Evolutionary conservation across 30 jellyfish, hydroid and myxozoan genomes (phyloP).

Genomic region (Cassiopea xamachana): DNA sequence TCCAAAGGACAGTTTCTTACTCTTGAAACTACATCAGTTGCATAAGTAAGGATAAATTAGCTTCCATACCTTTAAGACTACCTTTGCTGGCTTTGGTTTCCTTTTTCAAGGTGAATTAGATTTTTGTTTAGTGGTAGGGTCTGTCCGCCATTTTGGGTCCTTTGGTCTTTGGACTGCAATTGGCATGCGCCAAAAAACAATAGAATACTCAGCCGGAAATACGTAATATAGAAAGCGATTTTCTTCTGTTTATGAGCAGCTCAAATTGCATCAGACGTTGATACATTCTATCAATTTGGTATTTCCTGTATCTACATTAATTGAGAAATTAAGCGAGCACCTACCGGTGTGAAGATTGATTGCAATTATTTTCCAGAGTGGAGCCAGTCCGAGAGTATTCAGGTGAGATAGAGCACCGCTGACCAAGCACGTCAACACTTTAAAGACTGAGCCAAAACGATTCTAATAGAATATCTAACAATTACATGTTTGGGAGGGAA

Average conservation of each 20-base stretch:
- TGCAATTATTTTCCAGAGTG: too few relatives aligned
- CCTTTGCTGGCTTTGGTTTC: not conserved
- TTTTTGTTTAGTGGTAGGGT: constrained; percentile 6
- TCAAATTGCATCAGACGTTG: not conserved
- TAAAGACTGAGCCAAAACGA: too few relatives aligned
- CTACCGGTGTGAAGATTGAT: too few relatives aligned
- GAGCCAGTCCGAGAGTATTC: too few relatives aligned
- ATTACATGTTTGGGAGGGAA: too few relatives aligned
- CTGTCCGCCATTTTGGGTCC: constrained; percentile 77
- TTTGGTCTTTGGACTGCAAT: constrained; percentile 27
- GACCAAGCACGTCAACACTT: too few relatives aligned
- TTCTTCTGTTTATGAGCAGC: constrained; percentile 19
- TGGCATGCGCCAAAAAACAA: constrained; percentile 58
- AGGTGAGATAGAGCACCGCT: too few relatives aligned
- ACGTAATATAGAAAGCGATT: not conserved
- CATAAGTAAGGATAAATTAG: not conserved
- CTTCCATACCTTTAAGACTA: constrained; percentile 4
- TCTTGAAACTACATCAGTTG: not conserved
- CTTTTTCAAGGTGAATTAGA: not conserved
- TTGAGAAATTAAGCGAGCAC: too few relatives aligned
- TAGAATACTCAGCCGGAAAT: constrained; percentile 49
- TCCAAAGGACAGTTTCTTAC: too few relatives aligned
- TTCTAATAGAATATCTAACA: too few relatives aligned
- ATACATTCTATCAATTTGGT: too few relatives aligned
- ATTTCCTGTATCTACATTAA: too few relatives aligned